Conservation (phyloP, 2,888 invertebrate species). For the Clitarchus hookeri region DNA sequence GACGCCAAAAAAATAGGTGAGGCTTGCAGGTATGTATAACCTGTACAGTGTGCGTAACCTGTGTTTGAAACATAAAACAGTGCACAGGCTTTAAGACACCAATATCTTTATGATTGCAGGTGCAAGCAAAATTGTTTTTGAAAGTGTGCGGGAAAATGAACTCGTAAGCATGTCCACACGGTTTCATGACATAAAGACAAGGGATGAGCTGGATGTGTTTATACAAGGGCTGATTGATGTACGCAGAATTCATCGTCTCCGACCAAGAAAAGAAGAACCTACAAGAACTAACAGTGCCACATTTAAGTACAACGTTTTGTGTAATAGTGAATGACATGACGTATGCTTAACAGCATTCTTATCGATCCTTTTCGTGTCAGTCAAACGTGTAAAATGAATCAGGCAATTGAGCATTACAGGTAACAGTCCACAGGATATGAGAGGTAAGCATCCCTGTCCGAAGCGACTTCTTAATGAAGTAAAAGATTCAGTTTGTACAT, state of each 20-base stretch:
- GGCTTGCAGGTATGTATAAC: background rate
- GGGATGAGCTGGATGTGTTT: background rate
- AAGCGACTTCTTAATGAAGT: background rate
- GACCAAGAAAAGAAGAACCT: too few relatives aligned
- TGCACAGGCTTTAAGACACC: background rate
- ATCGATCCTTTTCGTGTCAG: background rate
- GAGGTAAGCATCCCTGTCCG: background rate
- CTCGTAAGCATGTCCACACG: too few relatives aligned
- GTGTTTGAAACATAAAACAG: background rate
- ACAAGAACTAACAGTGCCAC: too few relatives aligned
- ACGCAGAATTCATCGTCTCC: too few relatives aligned
- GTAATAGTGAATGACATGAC: background rate
- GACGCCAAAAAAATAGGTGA: background rate
- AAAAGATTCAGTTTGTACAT: background rate
- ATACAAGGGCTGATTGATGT: background rate
- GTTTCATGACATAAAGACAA: too few relatives aligned
- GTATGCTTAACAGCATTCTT: slow-evolving; percentile 2
- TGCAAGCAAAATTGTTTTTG: background rate
- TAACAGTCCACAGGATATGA: background rate
- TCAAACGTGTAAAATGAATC: background rate
- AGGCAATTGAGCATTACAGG: background rate
- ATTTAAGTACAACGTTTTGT: background rate
- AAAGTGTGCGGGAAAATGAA: background rate
- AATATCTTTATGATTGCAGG: background rate
- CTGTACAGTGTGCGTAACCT: background rate